A percentile compares a stretch with the other conserved stretches of the same genome.
phyloP scores from a whole-genome alignment of 2,888 invertebrate genomes.

The Spisula solida region DNA sequence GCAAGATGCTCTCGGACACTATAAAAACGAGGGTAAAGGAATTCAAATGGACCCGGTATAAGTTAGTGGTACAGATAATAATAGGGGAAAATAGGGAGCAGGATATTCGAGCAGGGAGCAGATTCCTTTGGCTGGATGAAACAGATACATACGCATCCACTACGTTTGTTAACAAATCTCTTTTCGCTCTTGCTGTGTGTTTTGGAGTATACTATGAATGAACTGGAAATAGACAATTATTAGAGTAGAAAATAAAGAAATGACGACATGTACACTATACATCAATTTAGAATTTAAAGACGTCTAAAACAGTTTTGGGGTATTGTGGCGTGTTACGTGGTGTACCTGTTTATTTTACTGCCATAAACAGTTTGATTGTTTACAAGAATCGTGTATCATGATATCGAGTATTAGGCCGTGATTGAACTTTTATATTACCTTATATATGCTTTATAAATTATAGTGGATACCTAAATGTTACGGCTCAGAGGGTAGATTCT shows the following conservation, averaged over 20 bases:
- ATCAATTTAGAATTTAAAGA: background rate
- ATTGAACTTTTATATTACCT: no score
- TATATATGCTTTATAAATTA: no score
- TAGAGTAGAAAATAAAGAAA: no score
- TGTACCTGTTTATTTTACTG: background rate
- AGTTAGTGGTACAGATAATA: conserved; percentile 76
- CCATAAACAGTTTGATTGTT: background rate
- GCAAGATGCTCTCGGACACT: conserved; percentile 72
- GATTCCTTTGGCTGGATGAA: conserved; percentile 77
- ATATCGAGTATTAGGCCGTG: no score
- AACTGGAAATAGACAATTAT: background rate
- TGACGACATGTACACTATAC: background rate
- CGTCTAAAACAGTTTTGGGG: background rate
- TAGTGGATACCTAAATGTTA: no score
- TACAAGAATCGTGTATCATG: no score
- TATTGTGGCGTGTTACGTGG: background rate
- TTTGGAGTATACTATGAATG: conserved; percentile 76
- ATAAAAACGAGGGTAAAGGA: conserved; percentile 76
- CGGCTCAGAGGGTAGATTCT: no score
- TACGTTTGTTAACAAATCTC: conserved; percentile 68
- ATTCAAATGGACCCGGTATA: conserved; percentile 75
- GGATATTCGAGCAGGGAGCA: conserved; percentile 74
- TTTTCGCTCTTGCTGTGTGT: conserved; percentile 78
- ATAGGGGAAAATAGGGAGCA: conserved; percentile 76
- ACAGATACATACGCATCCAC: conserved; percentile 76